These are phyloP conservation scores for Sapajus apella DNA, from an alignment of 2,113 vertebrate species.

Conservation along the genomic window DNA sequence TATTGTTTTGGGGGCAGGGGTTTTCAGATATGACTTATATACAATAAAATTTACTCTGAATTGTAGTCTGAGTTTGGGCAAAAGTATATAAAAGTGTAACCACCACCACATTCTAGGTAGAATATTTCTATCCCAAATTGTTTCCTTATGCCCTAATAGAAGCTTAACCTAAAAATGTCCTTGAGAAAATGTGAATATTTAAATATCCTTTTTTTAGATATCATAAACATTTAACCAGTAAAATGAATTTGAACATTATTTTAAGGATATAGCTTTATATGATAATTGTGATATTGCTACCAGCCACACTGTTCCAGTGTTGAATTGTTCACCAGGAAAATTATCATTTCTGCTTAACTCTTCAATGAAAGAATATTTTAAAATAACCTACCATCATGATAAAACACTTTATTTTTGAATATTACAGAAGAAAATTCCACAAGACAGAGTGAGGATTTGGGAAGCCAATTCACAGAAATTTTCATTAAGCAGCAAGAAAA, in stretches of 20 bases:
- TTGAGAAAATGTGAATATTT: background rate
- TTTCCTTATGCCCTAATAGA: conserved; percentile 1
- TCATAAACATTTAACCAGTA: conserved; percentile 2
- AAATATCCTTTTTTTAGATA: background rate
- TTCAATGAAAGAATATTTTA: conserved; percentile 40
- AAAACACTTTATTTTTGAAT: conserved; percentile 63
- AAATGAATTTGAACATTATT: conserved; percentile 29
- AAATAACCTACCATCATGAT: background rate
- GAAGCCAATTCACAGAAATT: conserved; percentile 94
- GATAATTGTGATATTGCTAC: background rate
- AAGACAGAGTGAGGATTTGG: conserved; percentile 93
- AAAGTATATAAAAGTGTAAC: background rate
- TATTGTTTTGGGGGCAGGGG: background rate
- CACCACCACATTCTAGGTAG: background rate
- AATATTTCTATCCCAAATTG: background rate
- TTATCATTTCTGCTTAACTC: conserved; percentile 45
- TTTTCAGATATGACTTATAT: background rate
- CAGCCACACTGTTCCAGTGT: background rate
- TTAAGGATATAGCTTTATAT: background rate
- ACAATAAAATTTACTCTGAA: background rate
- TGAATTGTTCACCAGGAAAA: conserved; percentile 37
- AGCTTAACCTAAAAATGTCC: background rate
- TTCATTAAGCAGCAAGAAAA: conserved; percentile 96
- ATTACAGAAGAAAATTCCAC: conserved; percentile 92
- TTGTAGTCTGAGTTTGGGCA: background rate